phyloP scores from a whole-genome alignment of 2,888 invertebrate genomes.

The Dysmachus trigonus region DNA sequence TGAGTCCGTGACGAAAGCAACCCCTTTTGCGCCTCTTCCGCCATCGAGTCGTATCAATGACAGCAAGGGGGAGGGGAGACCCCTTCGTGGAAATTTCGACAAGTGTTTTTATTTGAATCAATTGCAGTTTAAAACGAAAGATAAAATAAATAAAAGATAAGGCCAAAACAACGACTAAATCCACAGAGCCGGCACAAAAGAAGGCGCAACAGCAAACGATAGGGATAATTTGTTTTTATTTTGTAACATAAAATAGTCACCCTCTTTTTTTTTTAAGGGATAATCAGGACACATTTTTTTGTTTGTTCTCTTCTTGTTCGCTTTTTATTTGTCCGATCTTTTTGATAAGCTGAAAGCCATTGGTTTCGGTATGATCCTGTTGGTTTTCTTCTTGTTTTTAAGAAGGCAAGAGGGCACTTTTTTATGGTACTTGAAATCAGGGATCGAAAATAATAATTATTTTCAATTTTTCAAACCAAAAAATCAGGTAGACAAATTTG shows the following conservation, averaged over 20 bases:
- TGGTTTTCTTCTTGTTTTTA: too few relatives aligned
- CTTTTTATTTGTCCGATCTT: not conserved
- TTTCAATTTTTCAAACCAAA: too few relatives aligned
- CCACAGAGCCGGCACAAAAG: not conserved
- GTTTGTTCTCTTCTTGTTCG: not conserved
- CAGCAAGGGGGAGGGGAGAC: not conserved
- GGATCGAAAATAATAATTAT: too few relatives aligned
- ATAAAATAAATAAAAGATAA: not conserved
- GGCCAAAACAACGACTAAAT: not conserved
- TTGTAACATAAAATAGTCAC: not conserved
- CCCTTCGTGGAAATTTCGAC: slow-evolving; percentile 27
- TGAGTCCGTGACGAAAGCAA: not conserved
- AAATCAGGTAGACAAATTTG: too few relatives aligned
- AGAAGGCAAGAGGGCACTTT: not conserved
- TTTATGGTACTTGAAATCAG: not conserved
- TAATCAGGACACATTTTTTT: not conserved
- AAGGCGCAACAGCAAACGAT: not conserved
- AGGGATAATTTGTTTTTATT: slow-evolving; percentile 16
- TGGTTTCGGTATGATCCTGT: not conserved
- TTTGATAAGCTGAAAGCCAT: not conserved
- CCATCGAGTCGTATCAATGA: too few relatives aligned
- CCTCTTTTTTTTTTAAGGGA: not conserved
- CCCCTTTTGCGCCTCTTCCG: not conserved
- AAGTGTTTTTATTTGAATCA: slow-evolving; percentile 29
- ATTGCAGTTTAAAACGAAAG: not conserved